phyloP scores from a whole-genome alignment of 1,140 invertebrate genomes.

The Eurosta solidaginis region DNA sequence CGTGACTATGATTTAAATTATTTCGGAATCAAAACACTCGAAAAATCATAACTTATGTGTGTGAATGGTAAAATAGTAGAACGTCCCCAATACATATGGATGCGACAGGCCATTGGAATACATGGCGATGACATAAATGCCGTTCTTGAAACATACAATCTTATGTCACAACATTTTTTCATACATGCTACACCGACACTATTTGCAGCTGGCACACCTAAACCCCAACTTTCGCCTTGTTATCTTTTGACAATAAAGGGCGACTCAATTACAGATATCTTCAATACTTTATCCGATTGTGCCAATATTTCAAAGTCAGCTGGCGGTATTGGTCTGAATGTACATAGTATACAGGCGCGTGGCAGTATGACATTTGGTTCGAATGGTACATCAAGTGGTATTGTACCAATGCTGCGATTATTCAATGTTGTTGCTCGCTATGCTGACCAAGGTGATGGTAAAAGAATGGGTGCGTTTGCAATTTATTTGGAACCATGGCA shows the following conservation, averaged over 20 bases:
- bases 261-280: conserved; percentile 99
- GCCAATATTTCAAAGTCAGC: conserved; percentile 96
- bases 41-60: conserved; percentile 93
- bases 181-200: conserved; percentile 98
- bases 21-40: conserved; percentile 98
- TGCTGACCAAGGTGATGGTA: conserved; percentile 98
- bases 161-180: conserved; percentile 94
- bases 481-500: conserved; percentile 99
- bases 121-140: conserved; percentile 92
- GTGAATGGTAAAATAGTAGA: conserved; percentile 94
- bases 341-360: conserved; percentile 93
- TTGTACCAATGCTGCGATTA: conserved; percentile 95
- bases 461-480: conserved; percentile 95
- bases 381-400: conserved; percentile 92
- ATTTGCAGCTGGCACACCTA: conserved; percentile 91
- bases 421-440: conserved; percentile 96
- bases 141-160: conserved; percentile 96
- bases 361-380: conserved; percentile 93
- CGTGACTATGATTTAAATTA: conserved; percentile 97
- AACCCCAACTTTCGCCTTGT: conserved; percentile 94
- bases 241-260: conserved; percentile 94
- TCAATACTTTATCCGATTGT: conserved; percentile 91
- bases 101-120: conserved; percentile 96
- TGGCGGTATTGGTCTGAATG: conserved; percentile 95
- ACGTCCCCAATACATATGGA: conserved; percentile 97